Evolutionary conservation across 1,140 invertebrate species (phyloP), one percentile per base, ranked within the genome.

Genomic region (Lasioglossum albipes): DNA sequence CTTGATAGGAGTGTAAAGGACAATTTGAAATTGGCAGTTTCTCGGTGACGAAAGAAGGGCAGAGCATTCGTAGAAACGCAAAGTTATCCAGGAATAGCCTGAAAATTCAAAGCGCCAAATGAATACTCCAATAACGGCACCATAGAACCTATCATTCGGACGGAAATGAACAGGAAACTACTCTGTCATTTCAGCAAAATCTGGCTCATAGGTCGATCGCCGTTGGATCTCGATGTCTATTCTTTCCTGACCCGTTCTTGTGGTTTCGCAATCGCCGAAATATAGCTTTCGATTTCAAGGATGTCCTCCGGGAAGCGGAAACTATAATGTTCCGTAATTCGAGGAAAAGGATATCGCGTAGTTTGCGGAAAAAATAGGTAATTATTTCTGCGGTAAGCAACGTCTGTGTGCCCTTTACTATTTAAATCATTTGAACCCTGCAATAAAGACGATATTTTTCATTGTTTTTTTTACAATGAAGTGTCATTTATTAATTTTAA

Each of bases 171-270:
- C 59, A 31, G 71, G 81, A 83, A 88, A 77, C 84, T 89, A 81
- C 87, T 79, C 87, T 90, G 87, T 90, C 89, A 90, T 90, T 90
- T 89, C 66, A 67, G 72, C 84, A 80, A 78, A 89, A 82, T 78
- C 62, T 57, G 61, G 45, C 71, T 49, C 64, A 45, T 65, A 16
- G 49, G 7, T 36, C 61, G 22, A 74, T 42, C 54, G 54, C 27
- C 13, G 22, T 16, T 22, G 42, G 16, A 31, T 62, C 75, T 13
- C 52, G 16, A 31, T 75, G 67, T 80, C 72, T 67, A 36, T 49
- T 16, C 31, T 36, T 27, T 62, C 18, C 31, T 45, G 57, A 27
- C 10, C 72, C 27, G 79, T 70, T 75, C 69, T 31, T 42, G 27
- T 12, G 42, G 66, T 87, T 87, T 86, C 84, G 84, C 83, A 87